phyloP scores from a whole-genome alignment of 2,888 invertebrate species.

The Entomobrya proxima region DNA sequence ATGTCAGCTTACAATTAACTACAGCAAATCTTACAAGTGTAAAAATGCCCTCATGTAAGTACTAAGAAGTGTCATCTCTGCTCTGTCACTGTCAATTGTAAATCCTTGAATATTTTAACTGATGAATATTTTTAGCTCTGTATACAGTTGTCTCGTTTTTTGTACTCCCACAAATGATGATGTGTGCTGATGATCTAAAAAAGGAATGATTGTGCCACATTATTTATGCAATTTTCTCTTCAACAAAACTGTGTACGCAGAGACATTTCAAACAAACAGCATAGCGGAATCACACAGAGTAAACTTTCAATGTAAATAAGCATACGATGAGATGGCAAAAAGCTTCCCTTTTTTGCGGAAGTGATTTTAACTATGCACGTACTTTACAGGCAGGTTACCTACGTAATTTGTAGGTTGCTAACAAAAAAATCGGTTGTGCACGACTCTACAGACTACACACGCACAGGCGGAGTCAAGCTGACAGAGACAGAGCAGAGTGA shows the following conservation, averaged over 20 bases:
- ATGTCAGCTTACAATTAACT: too few relatives aligned
- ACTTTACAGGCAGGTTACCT: too few relatives aligned
- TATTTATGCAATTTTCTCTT: too few relatives aligned
- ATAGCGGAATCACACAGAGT: background rate
- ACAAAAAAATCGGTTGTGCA: background rate
- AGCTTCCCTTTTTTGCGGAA: background rate
- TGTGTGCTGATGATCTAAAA: background rate
- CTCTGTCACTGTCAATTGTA: too few relatives aligned
- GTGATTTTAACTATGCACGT: conserved; percentile 34
- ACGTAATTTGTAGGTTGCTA: background rate
- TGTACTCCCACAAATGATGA: background rate
- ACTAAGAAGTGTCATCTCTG: background rate
- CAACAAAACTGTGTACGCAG: too few relatives aligned
- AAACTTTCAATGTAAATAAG: background rate
- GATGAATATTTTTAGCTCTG: background rate
- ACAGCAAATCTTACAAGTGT: too few relatives aligned
- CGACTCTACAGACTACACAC: conserved; percentile 8
- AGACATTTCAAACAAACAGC: too few relatives aligned
- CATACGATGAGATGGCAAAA: conserved; percentile 27
- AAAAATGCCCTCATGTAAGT: too few relatives aligned
- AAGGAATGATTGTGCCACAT: background rate
- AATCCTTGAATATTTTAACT: too few relatives aligned
- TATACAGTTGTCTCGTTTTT: background rate
- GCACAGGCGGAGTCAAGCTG: background rate
- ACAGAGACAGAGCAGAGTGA: background rate